A percentile compares a stretch with the other conserved stretches of the same genome.
phyloP scores from a whole-genome alignment of 2,888 invertebrate genomes.

The Apantesis nais region DNA sequence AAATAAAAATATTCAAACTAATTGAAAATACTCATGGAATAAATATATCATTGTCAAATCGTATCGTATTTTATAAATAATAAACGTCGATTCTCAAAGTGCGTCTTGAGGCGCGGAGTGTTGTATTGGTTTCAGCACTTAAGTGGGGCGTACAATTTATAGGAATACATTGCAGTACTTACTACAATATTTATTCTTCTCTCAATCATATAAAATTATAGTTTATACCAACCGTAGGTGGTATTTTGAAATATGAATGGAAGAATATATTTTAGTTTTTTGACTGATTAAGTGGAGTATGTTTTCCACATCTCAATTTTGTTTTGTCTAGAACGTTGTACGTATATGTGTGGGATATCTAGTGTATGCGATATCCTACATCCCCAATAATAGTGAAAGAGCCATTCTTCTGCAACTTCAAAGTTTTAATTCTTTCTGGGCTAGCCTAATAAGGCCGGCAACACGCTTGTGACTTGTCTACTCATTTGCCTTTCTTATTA shows the following conservation, averaged over 20 bases:
- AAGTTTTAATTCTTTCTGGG: too few relatives aligned
- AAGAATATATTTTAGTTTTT: not conserved
- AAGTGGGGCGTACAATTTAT: not conserved
- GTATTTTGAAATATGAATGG: not conserved
- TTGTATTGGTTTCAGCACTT: not conserved
- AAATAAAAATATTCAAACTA: too few relatives aligned
- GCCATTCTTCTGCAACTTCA: too few relatives aligned
- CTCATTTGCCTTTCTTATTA: too few relatives aligned
- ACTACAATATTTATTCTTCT: not conserved
- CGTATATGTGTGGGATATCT: not conserved
- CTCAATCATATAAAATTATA: not conserved
- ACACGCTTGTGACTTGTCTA: too few relatives aligned
- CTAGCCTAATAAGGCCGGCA: too few relatives aligned
- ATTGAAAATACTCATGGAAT: too few relatives aligned
- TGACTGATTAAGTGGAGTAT: not conserved
- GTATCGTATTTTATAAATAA: too few relatives aligned
- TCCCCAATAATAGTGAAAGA: too few relatives aligned
- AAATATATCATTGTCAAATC: too few relatives aligned
- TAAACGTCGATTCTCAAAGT: not conserved
- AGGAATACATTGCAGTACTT: not conserved
- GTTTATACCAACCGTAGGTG: not conserved
- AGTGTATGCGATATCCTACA: not conserved
- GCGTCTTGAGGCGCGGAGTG: not conserved
- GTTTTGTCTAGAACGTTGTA: not conserved
- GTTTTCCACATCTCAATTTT: not conserved